Evolutionary conservation across 1,140 invertebrate species (phyloP), one percentile per base, ranked within the genome.

Genomic region (Octopus bimaculoides): DNA sequence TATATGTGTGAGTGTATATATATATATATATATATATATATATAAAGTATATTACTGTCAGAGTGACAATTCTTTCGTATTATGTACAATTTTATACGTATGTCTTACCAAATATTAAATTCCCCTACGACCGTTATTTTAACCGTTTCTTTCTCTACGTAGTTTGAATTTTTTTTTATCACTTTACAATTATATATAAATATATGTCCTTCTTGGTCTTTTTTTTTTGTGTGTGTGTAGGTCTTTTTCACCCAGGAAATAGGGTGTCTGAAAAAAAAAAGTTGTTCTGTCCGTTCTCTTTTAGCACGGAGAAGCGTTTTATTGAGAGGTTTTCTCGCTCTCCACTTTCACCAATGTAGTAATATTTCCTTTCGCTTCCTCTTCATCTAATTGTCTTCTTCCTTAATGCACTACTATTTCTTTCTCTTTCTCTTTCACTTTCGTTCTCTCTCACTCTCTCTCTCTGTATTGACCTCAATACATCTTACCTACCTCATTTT

Each of bases 401-500:
- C 17, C 52, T 56, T 78, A 52, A 54, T 71, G 4, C 17, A 17
- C 53, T 66, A 14, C 7, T 12, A 17, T 78, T 12, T 55, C 54
- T 5, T 52, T 54, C 53, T 80, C 74, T 8, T 71, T 80, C 74
- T 54, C 75, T 77, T 52, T 53, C 74, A 78, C 75, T 77, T 66
- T 53, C 74, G 52, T 74, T 80, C 75, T 77, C 75, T 77, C 54
- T 53, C 69, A 6, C 73, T 79, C 78, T 77, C 69, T 79, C 73
- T 77, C 73, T 77, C 79, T 77, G 75, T 78, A 52, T 77, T 54
- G 52, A 75, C n/a, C 41, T 66, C 41, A 5, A 52, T 61, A 69
- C 41, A 41, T 54, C 52, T 20, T 61, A n/a, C 20, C 79, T 52
- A n/a, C 4, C 41, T 41, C n/a, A 55, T 54, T 17, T 54, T 41